Evolutionary conservation across 2,888 invertebrate genomes (phyloP).

Genomic region (Dilophus febrilis): DNA sequence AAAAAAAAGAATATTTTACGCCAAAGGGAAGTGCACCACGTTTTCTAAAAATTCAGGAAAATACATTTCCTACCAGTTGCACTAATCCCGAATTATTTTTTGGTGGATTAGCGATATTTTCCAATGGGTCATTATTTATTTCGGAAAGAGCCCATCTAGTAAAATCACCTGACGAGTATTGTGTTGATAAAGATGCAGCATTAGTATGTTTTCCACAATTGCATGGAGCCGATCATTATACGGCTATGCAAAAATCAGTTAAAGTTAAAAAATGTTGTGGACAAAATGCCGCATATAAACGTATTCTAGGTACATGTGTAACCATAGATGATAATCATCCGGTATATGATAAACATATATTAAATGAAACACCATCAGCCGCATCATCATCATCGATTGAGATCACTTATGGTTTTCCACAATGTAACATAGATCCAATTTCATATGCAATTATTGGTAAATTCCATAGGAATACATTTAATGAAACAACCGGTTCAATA

Average conservation of each 20-base stretch:
- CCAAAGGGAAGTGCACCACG: constrained; percentile 27
- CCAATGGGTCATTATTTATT: constrained; percentile 45
- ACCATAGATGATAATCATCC: constrained; percentile 25
- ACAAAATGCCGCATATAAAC: constrained; percentile 41
- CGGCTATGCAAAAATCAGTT: constrained; percentile 18
- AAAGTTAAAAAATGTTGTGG: constrained; percentile 54
- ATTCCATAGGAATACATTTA: constrained; percentile 33
- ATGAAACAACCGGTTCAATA: constrained; percentile 35
- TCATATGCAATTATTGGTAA: constrained; percentile 40
- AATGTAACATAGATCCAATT: constrained; percentile 25
- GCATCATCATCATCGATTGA: constrained; percentile 23
- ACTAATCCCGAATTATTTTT: constrained; percentile 20
- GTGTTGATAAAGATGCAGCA: constrained; percentile 47
- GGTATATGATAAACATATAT: constrained; percentile 11
- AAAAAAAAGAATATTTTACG: constrained; percentile 27
- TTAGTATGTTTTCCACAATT: constrained; percentile 39
- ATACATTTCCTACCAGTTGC: constrained; percentile 23
- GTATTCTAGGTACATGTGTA: constrained; percentile 33
- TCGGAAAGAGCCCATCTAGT: constrained; percentile 32
- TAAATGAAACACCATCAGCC: too few relatives aligned
- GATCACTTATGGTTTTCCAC: constrained; percentile 36
- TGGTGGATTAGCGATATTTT: constrained; percentile 34
- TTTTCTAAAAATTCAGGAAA: constrained; percentile 29
- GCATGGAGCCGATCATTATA: constrained; percentile 16
- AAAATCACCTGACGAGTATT: constrained; percentile 39